Conservation (phyloP, 2,113 vertebrate species). For the Dicrurus megarhynchus region DNA sequence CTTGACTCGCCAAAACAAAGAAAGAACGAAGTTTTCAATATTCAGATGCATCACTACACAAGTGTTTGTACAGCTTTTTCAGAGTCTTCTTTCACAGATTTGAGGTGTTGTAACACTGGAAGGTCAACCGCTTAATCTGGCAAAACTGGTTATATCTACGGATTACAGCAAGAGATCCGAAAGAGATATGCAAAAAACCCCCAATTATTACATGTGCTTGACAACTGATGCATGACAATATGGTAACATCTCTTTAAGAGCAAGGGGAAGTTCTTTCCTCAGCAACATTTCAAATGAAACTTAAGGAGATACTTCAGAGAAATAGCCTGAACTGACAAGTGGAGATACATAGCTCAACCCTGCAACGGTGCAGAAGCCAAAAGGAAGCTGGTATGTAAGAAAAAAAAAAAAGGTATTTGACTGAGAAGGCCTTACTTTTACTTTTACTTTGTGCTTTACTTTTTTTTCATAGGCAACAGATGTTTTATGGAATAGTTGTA, state of each 20-base stretch:
- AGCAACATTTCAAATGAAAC: neutral
- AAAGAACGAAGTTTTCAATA: neutral
- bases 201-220: neutral
- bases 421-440: neutral
- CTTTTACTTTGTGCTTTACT: neutral
- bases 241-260: neutral
- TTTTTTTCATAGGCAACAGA: neutral
- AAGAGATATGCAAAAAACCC: neutral
- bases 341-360: neutral
- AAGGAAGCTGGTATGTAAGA: neutral
- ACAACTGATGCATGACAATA: neutral
- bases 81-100: neutral
- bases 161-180: neutral
- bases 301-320: neutral
- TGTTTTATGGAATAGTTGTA: neutral
- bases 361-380: neutral
- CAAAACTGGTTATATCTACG: neutral
- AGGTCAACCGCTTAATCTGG: neutral
- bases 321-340: neutral
- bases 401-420: neutral
- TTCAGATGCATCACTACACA: neutral
- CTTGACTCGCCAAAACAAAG: neutral
- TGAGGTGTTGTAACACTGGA: neutral
- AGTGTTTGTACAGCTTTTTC: neutral
- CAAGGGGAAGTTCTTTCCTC: neutral